phyloP scores from a whole-genome alignment of 2,113 vertebrate genomes.

The Xenopus borealis region DNA sequence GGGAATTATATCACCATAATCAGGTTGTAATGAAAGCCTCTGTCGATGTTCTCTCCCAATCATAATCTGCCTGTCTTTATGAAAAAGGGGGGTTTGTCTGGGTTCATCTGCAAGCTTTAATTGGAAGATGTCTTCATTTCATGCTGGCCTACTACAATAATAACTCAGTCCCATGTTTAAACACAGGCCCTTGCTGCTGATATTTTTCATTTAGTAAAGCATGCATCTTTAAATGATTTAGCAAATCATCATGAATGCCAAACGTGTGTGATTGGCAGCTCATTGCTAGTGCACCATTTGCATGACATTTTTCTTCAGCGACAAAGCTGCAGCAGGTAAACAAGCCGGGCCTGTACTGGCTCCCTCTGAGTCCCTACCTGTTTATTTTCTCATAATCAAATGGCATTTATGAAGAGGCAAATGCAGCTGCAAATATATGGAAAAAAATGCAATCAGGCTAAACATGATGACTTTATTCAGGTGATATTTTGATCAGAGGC shows the following conservation, averaged over 20 bases:
- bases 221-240: constrained; percentile 95
- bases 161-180: constrained; percentile 87
- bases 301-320: constrained; percentile 98
- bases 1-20: constrained; percentile 99
- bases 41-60: constrained; percentile 79
- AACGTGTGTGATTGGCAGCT: constrained; percentile 88
- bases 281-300: constrained; percentile 93
- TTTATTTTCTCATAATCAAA: constrained; percentile 95
- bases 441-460: constrained; percentile 78
- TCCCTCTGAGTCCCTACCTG: constrained; percentile 85
- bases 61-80: constrained; percentile 94
- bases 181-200: constrained; percentile 83
- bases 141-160: constrained; percentile 82
- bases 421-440: constrained; percentile 81
- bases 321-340: constrained; percentile 91
- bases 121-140: constrained; percentile 96
- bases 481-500: constrained; percentile 77
- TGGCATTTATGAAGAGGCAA: constrained; percentile 90
- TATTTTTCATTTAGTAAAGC: constrained; percentile 99
- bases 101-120: constrained; percentile 89
- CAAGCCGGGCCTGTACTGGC: constrained; percentile 82
- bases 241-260: constrained; percentile 96
- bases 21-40: constrained; percentile 92
- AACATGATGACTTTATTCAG: constrained; percentile 80
- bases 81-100: constrained; percentile 80